Percentiles rank a stretch among this genome's conserved stretches.
Conservation (phyloP, 1,140 invertebrate species). For the Zaprionus gabonicus region DNA sequence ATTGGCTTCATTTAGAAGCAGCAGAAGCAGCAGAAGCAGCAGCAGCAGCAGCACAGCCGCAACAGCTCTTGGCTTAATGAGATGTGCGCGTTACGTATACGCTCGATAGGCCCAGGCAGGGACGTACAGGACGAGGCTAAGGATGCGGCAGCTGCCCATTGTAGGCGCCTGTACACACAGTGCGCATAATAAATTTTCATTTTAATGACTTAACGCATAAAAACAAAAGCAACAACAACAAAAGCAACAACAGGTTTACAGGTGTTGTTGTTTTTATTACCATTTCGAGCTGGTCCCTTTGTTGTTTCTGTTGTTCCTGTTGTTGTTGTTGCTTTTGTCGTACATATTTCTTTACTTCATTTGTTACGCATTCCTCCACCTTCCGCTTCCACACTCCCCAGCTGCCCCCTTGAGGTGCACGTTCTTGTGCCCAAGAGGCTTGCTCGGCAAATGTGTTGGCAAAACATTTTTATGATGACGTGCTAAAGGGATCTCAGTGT, state of each 20-base stretch:
- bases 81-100: conserved; percentile 69
- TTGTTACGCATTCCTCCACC: conserved; percentile 67
- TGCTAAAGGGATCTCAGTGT: conserved; percentile 72
- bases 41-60: conserved; percentile 9
- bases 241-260: conserved; percentile 57
- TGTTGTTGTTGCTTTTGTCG: conserved; percentile 30
- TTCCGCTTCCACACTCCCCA: neutral
- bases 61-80: conserved; percentile 67
- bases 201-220: conserved; percentile 83
- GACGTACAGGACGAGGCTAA: neutral
- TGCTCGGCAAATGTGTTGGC: conserved; percentile 71
- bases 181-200: conserved; percentile 81
- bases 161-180: conserved; percentile 35
- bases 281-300: conserved; percentile 38
- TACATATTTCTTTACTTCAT: conserved; percentile 75
- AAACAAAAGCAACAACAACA: conserved; percentile 61
- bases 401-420: neutral
- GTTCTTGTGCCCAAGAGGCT: conserved; percentile 57
- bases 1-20: conserved; percentile 74
- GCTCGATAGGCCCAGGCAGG: conserved; percentile 50
- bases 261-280: conserved; percentile 70
- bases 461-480: conserved; percentile 81
- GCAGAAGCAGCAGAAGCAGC: conserved; percentile 8
- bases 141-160: conserved; percentile 6
- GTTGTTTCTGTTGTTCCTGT: conserved; percentile 2